Evolutionary conservation across 2,113 vertebrate genomes (phyloP).

Genomic region (Sciurus niger): DNA sequence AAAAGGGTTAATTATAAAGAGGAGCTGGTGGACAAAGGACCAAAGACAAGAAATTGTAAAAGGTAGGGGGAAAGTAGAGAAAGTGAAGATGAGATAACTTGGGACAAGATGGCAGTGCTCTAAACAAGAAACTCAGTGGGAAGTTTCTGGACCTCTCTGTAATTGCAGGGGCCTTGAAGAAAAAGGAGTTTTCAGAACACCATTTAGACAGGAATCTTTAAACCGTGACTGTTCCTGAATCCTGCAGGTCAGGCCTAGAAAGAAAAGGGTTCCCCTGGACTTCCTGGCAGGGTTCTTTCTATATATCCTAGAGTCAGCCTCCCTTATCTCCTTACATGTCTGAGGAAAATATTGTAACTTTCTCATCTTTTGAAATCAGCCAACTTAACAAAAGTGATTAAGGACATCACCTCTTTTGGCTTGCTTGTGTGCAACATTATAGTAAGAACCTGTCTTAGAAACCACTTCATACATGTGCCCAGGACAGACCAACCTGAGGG

Average conservation of each 20-base stretch:
- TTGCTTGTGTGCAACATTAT: not conserved
- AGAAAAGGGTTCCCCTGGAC: not conserved
- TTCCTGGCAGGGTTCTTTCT: not conserved
- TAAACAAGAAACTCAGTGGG: conserved; percentile 56
- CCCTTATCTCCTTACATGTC: not conserved
- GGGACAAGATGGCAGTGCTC: conserved; percentile 23
- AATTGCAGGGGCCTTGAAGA: not conserved
- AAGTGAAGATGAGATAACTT: conserved; percentile 55
- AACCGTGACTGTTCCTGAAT: conserved; percentile 39
- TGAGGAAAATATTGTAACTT: conserved; percentile 16
- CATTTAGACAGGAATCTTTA: conserved; percentile 64
- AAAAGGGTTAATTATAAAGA: conserved; percentile 75
- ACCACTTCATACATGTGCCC: not conserved
- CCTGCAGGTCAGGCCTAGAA: not conserved
- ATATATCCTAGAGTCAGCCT: not conserved
- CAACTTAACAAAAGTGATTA: not conserved
- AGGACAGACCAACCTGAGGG: not conserved
- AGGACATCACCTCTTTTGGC: not conserved
- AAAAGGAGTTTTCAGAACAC: conserved; percentile 64
- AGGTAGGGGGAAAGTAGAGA: not conserved
- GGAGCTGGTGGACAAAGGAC: conserved; percentile 68
- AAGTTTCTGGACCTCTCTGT: conserved; percentile 49
- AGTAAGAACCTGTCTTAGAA: not conserved
- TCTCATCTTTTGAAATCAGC: conserved; percentile 55
- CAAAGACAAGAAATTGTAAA: conserved; percentile 71